Conservation (phyloP, 2,888 invertebrate species). For the Strigamia transsilvanica region DNA sequence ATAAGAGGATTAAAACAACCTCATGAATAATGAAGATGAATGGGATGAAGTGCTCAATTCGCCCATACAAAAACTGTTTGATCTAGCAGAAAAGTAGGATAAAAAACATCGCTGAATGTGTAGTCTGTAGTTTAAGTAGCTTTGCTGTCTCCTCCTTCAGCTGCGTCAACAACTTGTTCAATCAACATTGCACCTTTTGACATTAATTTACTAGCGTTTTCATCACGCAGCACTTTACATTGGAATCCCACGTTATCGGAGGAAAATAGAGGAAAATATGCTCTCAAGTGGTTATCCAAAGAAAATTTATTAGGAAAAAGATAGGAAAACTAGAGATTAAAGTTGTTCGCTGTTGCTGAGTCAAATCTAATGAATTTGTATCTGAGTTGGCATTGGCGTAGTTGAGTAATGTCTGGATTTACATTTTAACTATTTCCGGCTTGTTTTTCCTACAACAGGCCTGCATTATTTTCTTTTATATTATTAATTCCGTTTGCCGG, state of each 20-base stretch:
- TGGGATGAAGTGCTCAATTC: too few relatives aligned
- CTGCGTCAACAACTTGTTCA: conserved; percentile 26
- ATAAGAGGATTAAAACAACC: too few relatives aligned
- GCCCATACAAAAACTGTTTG: too few relatives aligned
- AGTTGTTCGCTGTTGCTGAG: background rate
- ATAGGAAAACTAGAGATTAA: background rate
- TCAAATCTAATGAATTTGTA: background rate
- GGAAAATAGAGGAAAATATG: background rate
- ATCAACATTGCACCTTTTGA: conserved; percentile 12
- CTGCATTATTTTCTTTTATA: background rate
- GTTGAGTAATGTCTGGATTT: conserved; percentile 4
- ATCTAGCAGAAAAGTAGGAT: too few relatives aligned
- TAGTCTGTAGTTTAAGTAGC: background rate
- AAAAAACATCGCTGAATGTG: background rate
- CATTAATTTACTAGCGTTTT: conserved; percentile 13
- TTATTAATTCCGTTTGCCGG: conserved; percentile 18
- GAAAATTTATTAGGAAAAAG: conserved; percentile 6
- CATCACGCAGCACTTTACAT: conserved; percentile 19
- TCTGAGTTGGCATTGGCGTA: background rate
- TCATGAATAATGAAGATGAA: too few relatives aligned
- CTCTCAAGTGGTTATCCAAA: conserved; percentile 6
- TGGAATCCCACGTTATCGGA: background rate
- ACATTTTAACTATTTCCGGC: background rate
- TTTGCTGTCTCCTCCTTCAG: background rate
- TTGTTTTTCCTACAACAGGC: background rate